A percentile compares a stretch with the other conserved stretches of the same genome.
phyloP scores from a whole-genome alignment of 2,888 invertebrate species.

The Neoscelio sp. region DNA sequence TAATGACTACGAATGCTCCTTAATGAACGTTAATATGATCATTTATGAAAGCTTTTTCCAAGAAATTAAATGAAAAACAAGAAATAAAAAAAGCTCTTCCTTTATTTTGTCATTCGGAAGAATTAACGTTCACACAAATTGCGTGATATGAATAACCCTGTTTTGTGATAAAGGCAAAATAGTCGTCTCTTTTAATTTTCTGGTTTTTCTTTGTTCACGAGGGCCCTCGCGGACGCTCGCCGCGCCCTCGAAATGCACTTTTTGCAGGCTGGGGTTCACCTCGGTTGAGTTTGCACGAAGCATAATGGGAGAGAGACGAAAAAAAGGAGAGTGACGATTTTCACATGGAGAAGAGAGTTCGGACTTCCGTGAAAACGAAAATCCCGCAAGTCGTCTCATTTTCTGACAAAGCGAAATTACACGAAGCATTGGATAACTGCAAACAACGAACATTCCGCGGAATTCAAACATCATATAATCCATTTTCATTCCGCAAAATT shows the following conservation, averaged over 20 bases:
- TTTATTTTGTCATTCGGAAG: conserved; percentile 30
- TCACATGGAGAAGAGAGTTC: conserved; percentile 1
- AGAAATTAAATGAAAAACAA: too few relatives aligned
- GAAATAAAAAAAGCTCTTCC: background rate
- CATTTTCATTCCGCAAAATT: conserved; percentile 6
- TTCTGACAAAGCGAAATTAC: conserved; percentile 18
- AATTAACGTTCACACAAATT: conserved; percentile 35
- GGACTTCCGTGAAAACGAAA: conserved; percentile 22
- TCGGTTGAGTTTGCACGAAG: conserved; percentile 26
- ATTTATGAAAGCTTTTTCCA: too few relatives aligned
- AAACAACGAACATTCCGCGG: conserved; percentile 9
- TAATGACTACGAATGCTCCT: too few relatives aligned
- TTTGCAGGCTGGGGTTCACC: conserved; percentile 20
- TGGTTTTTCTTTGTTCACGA: conserved; percentile 28
- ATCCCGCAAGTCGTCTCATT: conserved; percentile 17
- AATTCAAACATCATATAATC: conserved; percentile 14
- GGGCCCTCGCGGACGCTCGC: conserved; percentile 25
- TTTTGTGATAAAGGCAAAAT: conserved; percentile 36
- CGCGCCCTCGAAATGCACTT: conserved; percentile 32
- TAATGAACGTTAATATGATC: too few relatives aligned
- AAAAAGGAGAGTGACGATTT: conserved; percentile 38
- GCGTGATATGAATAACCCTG: conserved; percentile 36
- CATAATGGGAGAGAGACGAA: conserved; percentile 16
- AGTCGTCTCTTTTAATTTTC: conserved; percentile 49
- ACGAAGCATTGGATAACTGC: conserved; percentile 9